These are phyloP conservation scores for Listronotus oregonensis DNA, from an alignment of 1,140 invertebrate species.

Conservation along the genomic window DNA sequence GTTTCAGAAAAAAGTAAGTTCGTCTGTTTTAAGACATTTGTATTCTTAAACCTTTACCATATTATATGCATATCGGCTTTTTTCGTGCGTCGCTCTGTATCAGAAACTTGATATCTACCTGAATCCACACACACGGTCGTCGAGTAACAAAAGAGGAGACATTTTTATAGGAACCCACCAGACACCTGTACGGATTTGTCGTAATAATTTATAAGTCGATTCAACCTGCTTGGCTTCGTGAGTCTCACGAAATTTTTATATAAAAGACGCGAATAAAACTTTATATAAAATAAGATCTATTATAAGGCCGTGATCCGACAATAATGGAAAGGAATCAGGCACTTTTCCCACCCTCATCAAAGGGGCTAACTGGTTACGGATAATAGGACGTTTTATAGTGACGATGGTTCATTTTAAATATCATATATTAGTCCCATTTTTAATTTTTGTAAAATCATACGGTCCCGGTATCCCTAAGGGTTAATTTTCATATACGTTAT, in stretches of 20 bases:
- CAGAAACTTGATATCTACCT: conserved; percentile 30
- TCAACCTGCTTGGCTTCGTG: conserved; percentile 15
- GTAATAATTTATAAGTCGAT: conserved; percentile 26
- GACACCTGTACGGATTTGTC: conserved; percentile 27
- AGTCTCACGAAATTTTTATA: conserved; percentile 25
- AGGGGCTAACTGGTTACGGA: conserved; percentile 17
- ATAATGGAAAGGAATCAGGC: conserved; percentile 23
- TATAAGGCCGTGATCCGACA: conserved; percentile 20
- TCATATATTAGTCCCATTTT: too few relatives aligned
- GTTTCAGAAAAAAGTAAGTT: too few relatives aligned
- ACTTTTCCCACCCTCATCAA: conserved; percentile 22
- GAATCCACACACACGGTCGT: conserved; percentile 8
- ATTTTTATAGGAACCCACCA: conserved; percentile 26
- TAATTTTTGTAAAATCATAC: too few relatives aligned
- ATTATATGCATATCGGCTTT: too few relatives aligned
- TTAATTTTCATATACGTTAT: too few relatives aligned
- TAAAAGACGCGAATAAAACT: conserved; percentile 29
- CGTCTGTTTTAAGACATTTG: too few relatives aligned
- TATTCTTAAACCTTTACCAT: too few relatives aligned
- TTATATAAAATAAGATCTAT: conserved; percentile 11
- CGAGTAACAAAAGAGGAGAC: conserved; percentile 21
- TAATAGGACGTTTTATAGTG: conserved; percentile 3
- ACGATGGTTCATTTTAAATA: too few relatives aligned
- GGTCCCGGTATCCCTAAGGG: too few relatives aligned
- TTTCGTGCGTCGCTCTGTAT: not conserved